Percentiles rank a stretch among this genome's conserved stretches.
These are phyloP conservation scores for Tetragonula carbonaria DNA, from an alignment of 2,888 invertebrate genomes.

Conservation along the genomic window DNA sequence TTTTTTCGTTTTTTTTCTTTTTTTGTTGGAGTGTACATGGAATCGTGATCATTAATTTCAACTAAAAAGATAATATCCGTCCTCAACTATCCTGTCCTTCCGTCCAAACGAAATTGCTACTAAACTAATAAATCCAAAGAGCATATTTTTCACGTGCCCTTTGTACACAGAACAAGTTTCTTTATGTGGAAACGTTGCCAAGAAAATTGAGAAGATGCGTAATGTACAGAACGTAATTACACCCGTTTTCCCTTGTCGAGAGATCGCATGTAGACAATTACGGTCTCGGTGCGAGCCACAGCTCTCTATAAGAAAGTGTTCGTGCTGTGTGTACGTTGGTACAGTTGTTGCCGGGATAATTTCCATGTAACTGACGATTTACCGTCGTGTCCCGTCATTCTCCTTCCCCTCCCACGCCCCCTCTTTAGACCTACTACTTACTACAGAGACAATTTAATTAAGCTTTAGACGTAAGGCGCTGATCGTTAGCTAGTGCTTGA, in stretches of 20 bases:
- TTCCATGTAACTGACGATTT: neutral
- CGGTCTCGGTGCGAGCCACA: conserved; percentile 7
- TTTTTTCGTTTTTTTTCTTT: neutral
- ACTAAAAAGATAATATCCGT: neutral
- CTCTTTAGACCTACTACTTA: neutral
- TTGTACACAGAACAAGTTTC: neutral
- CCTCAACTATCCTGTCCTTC: neutral
- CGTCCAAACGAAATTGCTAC: neutral
- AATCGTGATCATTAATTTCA: neutral
- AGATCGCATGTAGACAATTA: conserved; percentile 38
- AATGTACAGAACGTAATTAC: conserved; percentile 29
- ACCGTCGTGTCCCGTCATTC: conserved; percentile 3
- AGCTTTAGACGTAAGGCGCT: conserved; percentile 77
- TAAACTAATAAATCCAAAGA: neutral
- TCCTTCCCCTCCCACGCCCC: neutral
- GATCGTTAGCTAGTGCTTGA: conserved; percentile 82
- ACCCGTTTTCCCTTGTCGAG: conserved; percentile 28
- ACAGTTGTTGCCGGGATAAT: neutral
- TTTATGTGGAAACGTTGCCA: neutral
- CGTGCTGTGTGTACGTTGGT: conserved; percentile 1
- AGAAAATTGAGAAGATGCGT: conserved; percentile 36
- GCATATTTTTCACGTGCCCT: neutral
- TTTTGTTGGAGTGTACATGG: conserved; percentile 27
- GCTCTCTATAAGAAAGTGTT: conserved; percentile 28
- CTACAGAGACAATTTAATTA: conserved; percentile 66